Percentiles rank a stretch among this genome's conserved stretches.
These are phyloP conservation scores for Poecilia wingei DNA, from an alignment of 2,797 vertebrate species.

Conservation along the genomic window DNA sequence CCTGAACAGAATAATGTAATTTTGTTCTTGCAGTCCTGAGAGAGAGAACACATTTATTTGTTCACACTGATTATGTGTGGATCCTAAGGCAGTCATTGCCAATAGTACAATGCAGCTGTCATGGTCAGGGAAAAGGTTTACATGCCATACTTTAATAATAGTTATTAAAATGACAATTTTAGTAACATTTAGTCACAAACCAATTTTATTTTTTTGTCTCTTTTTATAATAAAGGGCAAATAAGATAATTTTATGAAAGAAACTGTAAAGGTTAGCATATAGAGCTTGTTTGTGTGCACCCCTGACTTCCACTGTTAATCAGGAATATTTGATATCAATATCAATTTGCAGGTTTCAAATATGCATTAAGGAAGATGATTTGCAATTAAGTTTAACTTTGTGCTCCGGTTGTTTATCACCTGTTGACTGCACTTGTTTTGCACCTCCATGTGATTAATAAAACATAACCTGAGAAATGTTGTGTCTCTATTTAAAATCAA, in stretches of 20 bases:
- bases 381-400: not conserved
- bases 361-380: not conserved
- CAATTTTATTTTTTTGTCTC: not conserved
- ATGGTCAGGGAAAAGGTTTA: not conserved
- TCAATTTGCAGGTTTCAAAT: not conserved
- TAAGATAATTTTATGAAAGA: not conserved
- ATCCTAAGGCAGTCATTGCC: not conserved
- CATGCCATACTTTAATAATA: not conserved
- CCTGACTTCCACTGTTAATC: not conserved
- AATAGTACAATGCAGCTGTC: not conserved
- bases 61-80: not conserved
- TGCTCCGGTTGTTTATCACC: not conserved
- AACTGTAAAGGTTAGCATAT: not conserved
- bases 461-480: not conserved
- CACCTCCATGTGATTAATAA: not conserved
- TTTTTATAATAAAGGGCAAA: not conserved
- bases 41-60: not conserved
- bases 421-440: not conserved
- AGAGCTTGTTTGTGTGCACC: not conserved
- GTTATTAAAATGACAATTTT: not conserved
- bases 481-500: not conserved
- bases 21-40: not conserved
- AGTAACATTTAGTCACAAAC: not conserved
- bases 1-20: not conserved
- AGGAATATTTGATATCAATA: not conserved